Evolutionary conservation across 1,140 invertebrate species (phyloP).

Genomic region (Rhizoglyphus robini): DNA sequence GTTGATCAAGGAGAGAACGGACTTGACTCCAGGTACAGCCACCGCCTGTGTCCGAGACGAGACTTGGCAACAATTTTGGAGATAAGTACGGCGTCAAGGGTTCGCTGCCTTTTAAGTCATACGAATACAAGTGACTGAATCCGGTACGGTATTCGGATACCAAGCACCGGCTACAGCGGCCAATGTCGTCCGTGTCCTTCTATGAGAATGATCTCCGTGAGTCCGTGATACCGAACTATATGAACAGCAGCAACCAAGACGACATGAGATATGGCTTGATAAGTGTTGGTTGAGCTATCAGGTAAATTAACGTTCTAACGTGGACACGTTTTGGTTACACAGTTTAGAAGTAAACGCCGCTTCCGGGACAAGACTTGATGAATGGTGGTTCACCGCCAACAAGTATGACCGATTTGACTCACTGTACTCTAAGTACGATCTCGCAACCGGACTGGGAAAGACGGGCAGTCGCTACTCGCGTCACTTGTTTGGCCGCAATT

Average conservation of each 20-base stretch:
- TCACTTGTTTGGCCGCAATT: slow-evolving; percentile 26
- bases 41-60: too few species aligned
- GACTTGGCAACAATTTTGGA: too few species aligned
- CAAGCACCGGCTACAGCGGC: slow-evolving; percentile 27
- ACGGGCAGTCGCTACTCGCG: not conserved
- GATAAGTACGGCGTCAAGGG: slow-evolving; percentile 27
- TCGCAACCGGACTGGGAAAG: not conserved
- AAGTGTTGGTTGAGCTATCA: not conserved
- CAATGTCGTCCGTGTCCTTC: slow-evolving; percentile 35
- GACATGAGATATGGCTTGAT: not conserved
- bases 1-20: slow-evolving; percentile 20
- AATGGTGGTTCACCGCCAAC: not conserved
- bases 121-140: slow-evolving; percentile 36
- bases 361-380: too few species aligned
- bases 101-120: slow-evolving; percentile 37
- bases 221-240: slow-evolving; percentile 10
- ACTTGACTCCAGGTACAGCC: too few species aligned
- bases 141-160: slow-evolving; percentile 1
- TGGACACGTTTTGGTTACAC: not conserved
- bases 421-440: not conserved
- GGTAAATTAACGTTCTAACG: not conserved
- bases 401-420: slow-evolving; percentile 10
- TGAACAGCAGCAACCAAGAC: slow-evolving; percentile 6
- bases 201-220: slow-evolving; percentile 22
- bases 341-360: too few species aligned